Base-by-base conservation (phyloP, 2,888 invertebrate genomes). In the Blomia tropicalis region DNA sequence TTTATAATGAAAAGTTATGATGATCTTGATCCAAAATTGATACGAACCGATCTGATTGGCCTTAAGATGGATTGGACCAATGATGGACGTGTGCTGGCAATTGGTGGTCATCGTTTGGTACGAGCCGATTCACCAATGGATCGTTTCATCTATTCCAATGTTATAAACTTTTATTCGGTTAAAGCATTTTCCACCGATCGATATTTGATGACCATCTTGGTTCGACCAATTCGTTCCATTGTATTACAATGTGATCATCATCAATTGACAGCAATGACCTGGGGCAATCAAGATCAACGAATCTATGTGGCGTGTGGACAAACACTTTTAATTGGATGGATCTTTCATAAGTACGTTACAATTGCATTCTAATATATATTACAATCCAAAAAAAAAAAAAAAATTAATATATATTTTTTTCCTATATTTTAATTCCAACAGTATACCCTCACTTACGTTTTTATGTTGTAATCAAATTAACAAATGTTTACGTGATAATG, bases 281-380 rank as follows among this genome's bases (percentile, higher is more conserved):
- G 96, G 96, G 96, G 93, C 30, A 95, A 96, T 78, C 92, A 92
- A 73, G 96, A 95, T 73, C 85, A 89, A 69, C 80, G 96, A 30
- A 78, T 98, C 68, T 95, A 96, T 75, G 83, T 96, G 65, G 89
- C 89, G 3, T 87, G 87, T 2, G 95, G 95, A 17, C 85, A 87
- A 54, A 83, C 85, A 70, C 70, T 77, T 29, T 90, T 91, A 75
- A 88, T 91, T 66, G 93, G 92, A 47, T 89, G 93, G 81, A 86
- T 96, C 43, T 51, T 56, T 30, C 56, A 30, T 31, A 29, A 23
- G 56, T 56, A 56, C 4, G 29, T 29, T 56, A 5, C 22, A 11
- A 41, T 41, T 17, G 14, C 41, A 41, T n/a, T n/a, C n/a, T n/a
- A 17, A 41, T 41, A 17, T 41, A 41, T 41, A 41, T n/a, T 27